Percentiles rank a stretch among this genome's conserved stretches.
Conservation (phyloP, 2,797 vertebrate genomes). For the Dipus sagitta region DNA sequence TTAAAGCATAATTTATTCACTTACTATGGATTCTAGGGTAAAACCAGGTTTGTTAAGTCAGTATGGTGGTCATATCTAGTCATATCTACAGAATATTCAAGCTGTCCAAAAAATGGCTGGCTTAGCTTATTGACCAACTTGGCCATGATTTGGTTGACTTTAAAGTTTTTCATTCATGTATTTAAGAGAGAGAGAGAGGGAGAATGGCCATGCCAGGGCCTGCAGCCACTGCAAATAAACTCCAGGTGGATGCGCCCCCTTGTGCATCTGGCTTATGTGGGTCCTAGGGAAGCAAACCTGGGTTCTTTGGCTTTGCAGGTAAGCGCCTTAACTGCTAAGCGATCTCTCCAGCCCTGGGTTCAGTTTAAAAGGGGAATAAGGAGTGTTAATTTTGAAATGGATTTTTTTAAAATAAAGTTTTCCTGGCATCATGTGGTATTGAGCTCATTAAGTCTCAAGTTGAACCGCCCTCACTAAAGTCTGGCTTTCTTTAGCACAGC, state of each 20-base stretch:
- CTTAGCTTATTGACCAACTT: background rate
- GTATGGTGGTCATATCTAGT: background rate
- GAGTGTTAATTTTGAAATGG: background rate
- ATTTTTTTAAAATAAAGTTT: background rate
- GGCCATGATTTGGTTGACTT: background rate
- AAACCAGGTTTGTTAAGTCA: background rate
- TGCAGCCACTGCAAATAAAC: too few relatives aligned
- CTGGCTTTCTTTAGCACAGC: constrained; percentile 57
- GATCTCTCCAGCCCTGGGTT: background rate
- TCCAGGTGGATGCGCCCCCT: too few relatives aligned
- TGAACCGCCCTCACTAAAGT: constrained; percentile 66
- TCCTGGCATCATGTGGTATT: background rate
- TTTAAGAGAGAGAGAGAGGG: too few relatives aligned
- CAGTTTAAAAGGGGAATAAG: background rate
- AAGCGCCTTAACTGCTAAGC: too few relatives aligned
- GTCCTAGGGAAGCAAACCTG: too few relatives aligned
- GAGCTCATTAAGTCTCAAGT: constrained; percentile 66
- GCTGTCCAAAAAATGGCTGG: background rate
- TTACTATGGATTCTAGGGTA: background rate
- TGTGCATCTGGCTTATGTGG: too few relatives aligned
- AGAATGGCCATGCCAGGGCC: too few relatives aligned
- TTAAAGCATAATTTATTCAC: too few relatives aligned
- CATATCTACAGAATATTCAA: fast-evolving
- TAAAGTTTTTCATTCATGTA: too few relatives aligned
- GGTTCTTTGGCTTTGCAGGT: too few relatives aligned